A percentile compares a stretch with the other conserved stretches of the same genome.
Evolutionary conservation across 1,140 invertebrate genomes (phyloP).

Genomic region (Laodelphax striatellus): DNA sequence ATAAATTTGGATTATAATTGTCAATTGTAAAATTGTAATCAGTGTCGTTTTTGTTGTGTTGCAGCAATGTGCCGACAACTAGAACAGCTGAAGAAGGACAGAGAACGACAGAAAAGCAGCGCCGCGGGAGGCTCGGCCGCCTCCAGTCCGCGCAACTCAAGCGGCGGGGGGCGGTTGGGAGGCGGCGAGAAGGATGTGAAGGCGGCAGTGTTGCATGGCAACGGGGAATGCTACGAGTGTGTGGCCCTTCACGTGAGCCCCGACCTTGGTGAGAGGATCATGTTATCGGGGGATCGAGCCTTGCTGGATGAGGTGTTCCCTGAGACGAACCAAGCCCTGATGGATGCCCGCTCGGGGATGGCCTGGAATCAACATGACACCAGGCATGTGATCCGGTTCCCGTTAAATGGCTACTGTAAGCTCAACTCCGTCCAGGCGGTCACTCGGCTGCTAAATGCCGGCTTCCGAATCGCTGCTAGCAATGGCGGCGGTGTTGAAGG

Average conservation of each 20-base stretch:
- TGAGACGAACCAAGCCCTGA: conserved; percentile 71
- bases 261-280: conserved; percentile 76
- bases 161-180: conserved; percentile 3
- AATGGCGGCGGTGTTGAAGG: conserved; percentile 82
- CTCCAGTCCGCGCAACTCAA: not conserved
- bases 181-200: conserved; percentile 11
- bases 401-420: conserved; percentile 86
- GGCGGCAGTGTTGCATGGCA: conserved; percentile 25
- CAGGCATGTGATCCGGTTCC: conserved; percentile 77
- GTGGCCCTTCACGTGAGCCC: conserved; percentile 79
- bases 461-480: conserved; percentile 70
- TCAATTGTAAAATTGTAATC: too few species aligned
- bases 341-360: conserved; percentile 67
- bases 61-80: conserved; percentile 63
- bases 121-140: conserved; percentile 4
- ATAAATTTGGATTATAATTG: too few species aligned
- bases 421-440: conserved; percentile 84
- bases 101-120: not conserved
- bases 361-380: conserved; percentile 76
- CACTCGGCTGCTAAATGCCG: conserved; percentile 71
- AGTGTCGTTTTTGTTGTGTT: conserved; percentile 24
- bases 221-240: conserved; percentile 55
- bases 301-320: conserved; percentile 76
- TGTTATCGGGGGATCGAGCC: conserved; percentile 66
- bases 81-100: conserved; percentile 61